A percentile compares a stretch with the other conserved stretches of the same genome.
These are phyloP conservation scores for Nannobrachium achirus DNA, from an alignment of 2,113 vertebrate species.

Conservation along the genomic window DNA sequence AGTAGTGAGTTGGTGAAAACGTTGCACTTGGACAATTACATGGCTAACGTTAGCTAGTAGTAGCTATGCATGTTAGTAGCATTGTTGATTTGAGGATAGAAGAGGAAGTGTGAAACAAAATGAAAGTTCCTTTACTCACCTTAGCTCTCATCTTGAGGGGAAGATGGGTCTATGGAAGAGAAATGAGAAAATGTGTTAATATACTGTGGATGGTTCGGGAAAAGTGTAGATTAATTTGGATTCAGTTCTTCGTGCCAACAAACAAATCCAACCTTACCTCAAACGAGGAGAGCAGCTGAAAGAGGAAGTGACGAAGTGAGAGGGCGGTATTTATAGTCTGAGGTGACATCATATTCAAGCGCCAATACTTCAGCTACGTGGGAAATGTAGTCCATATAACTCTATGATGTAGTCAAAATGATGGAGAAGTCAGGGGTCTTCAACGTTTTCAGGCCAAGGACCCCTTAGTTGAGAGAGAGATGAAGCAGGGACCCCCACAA, in stretches of 20 bases:
- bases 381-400: constrained; percentile 59
- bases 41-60: background rate
- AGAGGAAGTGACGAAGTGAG: constrained; percentile 68
- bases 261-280: constrained; percentile 31
- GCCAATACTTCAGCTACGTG: background rate
- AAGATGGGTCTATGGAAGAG: constrained; percentile 70
- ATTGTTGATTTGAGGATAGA: background rate
- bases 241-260: constrained; percentile 12
- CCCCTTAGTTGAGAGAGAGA: no score
- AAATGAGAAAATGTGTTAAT: constrained; percentile 25
- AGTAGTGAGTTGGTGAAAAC: no score
- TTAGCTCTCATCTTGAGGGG: constrained; percentile 92
- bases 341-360: constrained; percentile 15
- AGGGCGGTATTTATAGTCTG: constrained; percentile 23
- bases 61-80: constrained; percentile 19
- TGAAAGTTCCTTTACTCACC: constrained; percentile 60
- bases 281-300: constrained; percentile 67
- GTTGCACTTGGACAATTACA: no score
- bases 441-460: no score
- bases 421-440: no score
- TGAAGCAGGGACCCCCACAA: no score
- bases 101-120: background rate
- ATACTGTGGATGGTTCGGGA: constrained; percentile 48
- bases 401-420: no score
- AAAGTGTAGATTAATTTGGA: constrained; percentile 66